phyloP scores from a whole-genome alignment of 2,113 vertebrate species.

The Ameiurus melas region DNA sequence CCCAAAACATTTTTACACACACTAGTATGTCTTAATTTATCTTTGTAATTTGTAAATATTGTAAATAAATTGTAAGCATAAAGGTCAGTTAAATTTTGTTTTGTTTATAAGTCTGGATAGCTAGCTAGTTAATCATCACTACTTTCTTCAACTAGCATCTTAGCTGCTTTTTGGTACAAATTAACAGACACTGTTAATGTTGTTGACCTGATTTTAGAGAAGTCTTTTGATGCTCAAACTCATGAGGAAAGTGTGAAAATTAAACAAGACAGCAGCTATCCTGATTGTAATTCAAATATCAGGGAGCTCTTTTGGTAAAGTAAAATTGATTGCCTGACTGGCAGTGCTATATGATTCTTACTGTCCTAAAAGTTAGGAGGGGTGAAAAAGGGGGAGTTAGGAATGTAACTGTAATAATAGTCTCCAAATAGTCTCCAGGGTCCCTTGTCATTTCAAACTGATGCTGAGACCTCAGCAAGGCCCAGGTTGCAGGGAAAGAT shows the following conservation, averaged over 20 bases:
- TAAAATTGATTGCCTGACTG: too few relatives aligned
- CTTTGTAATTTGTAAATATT: not conserved
- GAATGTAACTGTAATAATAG: not conserved
- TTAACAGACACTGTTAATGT: too few relatives aligned
- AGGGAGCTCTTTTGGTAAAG: too few relatives aligned
- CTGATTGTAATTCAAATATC: too few relatives aligned
- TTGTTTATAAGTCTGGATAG: not conserved
- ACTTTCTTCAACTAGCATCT: not conserved
- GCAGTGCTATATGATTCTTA: too few relatives aligned
- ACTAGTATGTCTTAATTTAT: not conserved
- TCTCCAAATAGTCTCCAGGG: not conserved
- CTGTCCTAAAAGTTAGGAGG: not conserved
- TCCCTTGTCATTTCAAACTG: not conserved
- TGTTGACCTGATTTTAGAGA: too few relatives aligned
- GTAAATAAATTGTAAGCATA: not conserved
- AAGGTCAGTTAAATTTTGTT: not conserved
- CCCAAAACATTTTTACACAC: not conserved
- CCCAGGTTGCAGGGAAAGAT: not conserved
- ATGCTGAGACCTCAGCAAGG: not conserved
- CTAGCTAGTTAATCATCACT: not conserved
- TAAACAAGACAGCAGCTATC: too few relatives aligned
- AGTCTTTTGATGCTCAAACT: too few relatives aligned
- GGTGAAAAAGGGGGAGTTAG: not conserved
- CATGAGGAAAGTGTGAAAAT: too few relatives aligned
- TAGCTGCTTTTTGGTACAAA: not conserved